A percentile compares a stretch with the other conserved stretches of the same genome.
Conservation (phyloP, 2,888 invertebrate species). For the Drosophila testacea region DNA sequence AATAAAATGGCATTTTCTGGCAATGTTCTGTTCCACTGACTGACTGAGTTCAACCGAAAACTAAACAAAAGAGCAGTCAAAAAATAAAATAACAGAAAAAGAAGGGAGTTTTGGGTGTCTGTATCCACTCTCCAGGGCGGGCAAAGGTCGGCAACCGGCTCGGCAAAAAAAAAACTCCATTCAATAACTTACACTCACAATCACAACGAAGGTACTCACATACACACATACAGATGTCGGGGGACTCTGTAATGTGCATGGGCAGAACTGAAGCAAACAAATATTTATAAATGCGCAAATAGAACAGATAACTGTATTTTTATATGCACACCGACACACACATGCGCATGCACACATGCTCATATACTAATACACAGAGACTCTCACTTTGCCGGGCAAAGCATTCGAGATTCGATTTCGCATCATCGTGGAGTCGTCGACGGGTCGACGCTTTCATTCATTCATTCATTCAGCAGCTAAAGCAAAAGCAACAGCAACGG, state of each 20-base stretch:
- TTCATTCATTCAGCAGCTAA: slow-evolving; percentile 56
- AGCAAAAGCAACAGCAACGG: slow-evolving; percentile 18
- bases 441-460: slow-evolving; percentile 78
- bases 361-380: slow-evolving; percentile 37
- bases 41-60: slow-evolving; percentile 29
- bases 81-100: slow-evolving; percentile 5
- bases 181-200: slow-evolving; percentile 63
- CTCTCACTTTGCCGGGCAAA: slow-evolving; percentile 67
- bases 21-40: slow-evolving; percentile 4
- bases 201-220: slow-evolving; percentile 32
- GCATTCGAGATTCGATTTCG: slow-evolving; percentile 74
- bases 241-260: slow-evolving; percentile 68
- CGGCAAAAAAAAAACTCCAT: slow-evolving; percentile 40
- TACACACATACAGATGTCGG: slow-evolving; percentile 14
- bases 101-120: slow-evolving; percentile 21
- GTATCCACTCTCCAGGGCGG: slow-evolving; percentile 31
- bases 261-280: slow-evolving; percentile 73
- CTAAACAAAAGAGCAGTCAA: slow-evolving; percentile 66
- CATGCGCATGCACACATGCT: slow-evolving; percentile 35
- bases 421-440: slow-evolving; percentile 71
- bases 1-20: slow-evolving; percentile 43
- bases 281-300: slow-evolving; percentile 81
- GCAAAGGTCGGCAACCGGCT: slow-evolving; percentile 70
- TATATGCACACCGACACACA: slow-evolving; percentile 66
- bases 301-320: slow-evolving; percentile 81